Conservation (phyloP, 2,797 vertebrate species). For the Triplophysa yarkandensis region DNA sequence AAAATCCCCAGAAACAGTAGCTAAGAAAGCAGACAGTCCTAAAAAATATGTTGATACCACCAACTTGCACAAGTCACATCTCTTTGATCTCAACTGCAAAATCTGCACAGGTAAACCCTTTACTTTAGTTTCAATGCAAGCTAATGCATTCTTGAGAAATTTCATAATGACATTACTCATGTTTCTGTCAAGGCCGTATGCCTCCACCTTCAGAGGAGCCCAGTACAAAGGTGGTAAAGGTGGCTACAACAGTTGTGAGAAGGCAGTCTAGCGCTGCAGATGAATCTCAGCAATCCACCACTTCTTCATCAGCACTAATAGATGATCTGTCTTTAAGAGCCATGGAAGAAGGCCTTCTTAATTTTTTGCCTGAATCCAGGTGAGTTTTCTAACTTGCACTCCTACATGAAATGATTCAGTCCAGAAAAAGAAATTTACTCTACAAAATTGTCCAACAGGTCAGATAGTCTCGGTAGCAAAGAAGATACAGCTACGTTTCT, state of each 20-base stretch:
- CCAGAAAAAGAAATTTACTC: background rate
- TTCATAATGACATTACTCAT: background rate
- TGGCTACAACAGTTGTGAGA: constrained; percentile 86
- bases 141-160: background rate
- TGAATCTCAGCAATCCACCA: constrained; percentile 72
- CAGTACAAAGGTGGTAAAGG: constrained; percentile 90
- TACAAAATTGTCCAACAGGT: constrained; percentile 69
- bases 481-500: constrained; percentile 90
- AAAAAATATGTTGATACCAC: constrained; percentile 88
- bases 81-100: constrained; percentile 98
- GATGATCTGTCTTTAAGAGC: constrained; percentile 85
- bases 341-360: constrained; percentile 86
- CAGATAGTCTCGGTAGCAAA: constrained; percentile 78
- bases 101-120: constrained; percentile 93
- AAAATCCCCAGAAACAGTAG: constrained; percentile 74
- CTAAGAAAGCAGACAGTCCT: constrained; percentile 70
- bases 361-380: constrained; percentile 46
- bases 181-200: constrained; percentile 84
- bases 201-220: constrained; percentile 91
- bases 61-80: constrained; percentile 92
- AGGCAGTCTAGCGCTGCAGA: constrained; percentile 84
- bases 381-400: background rate
- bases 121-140: background rate
- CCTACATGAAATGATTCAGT: background rate
- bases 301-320: constrained; percentile 70